Percentiles rank a stretch among this genome's conserved stretches.
Evolutionary conservation across 2,797 vertebrate species (phyloP).

Genomic region (Coregonus suidteri): DNA sequence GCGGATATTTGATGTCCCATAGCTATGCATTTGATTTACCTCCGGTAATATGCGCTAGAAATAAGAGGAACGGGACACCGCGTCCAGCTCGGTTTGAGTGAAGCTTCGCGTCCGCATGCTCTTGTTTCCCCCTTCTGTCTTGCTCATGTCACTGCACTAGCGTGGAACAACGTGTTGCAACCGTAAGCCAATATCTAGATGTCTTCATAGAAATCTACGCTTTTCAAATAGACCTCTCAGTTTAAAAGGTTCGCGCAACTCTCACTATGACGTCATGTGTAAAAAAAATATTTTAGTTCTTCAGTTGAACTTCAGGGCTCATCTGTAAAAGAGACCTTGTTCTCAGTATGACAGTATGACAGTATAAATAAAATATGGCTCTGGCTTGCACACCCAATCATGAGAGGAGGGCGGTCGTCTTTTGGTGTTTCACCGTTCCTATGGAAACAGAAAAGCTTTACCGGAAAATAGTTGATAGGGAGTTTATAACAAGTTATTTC

Average conservation of each 20-base stretch:
- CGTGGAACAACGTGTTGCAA: neutral
- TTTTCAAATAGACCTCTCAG: neutral
- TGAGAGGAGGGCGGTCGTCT: too few relatives aligned
- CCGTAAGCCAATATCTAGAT: too few relatives aligned
- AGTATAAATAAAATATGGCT: too few relatives aligned
- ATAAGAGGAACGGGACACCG: neutral
- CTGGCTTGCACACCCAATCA: too few relatives aligned
- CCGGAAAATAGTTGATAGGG: neutral
- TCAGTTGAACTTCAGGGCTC: neutral
- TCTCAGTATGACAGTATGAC: too few relatives aligned
- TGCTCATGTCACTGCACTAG: neutral
- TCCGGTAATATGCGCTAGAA: neutral
- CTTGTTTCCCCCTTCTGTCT: neutral
- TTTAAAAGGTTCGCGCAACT: neutral
- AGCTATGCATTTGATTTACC: neutral
- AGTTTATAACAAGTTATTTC: neutral
- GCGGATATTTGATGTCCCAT: neutral
- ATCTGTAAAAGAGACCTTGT: too few relatives aligned
- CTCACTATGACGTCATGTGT: neutral
- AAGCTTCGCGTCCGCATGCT: neutral
- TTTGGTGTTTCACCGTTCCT: constrained; percentile 33
- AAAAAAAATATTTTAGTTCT: neutral
- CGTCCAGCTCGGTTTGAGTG: neutral
- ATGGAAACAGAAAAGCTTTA: constrained; percentile 49
- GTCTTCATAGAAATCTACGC: neutral